Conservation (phyloP, 2,888 invertebrate genomes). For the Priocnemis perturbator region DNA sequence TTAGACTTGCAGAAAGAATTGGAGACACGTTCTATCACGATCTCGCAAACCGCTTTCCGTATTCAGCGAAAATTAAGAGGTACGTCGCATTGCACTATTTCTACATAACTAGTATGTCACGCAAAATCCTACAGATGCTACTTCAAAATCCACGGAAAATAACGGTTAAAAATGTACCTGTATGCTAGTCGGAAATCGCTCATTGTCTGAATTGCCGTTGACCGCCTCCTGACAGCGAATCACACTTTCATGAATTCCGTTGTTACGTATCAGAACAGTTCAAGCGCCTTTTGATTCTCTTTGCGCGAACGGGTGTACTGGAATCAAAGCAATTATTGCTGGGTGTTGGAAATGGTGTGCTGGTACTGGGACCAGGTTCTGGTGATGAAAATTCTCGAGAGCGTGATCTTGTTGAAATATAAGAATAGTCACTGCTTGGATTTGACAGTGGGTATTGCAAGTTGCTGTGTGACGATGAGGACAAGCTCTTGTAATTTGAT, state of each 20-base stretch:
- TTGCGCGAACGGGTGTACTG: neutral
- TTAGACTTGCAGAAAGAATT: constrained; percentile 80
- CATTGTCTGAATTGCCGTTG: constrained; percentile 15
- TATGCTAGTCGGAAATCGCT: constrained; percentile 39
- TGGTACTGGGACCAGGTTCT: constrained; percentile 45
- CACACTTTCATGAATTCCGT: too few species aligned
- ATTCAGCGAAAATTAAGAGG: constrained; percentile 78
- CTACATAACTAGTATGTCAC: constrained; percentile 9
- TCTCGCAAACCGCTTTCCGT: constrained; percentile 77
- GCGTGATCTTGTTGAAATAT: constrained; percentile 20
- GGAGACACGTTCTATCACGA: constrained; percentile 78
- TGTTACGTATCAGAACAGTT: too few species aligned
- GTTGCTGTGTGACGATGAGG: constrained; percentile 13
- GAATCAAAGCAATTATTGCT: neutral
- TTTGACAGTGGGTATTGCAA: neutral
- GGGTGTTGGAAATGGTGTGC: constrained; percentile 42
- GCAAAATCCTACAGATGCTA: too few species aligned
- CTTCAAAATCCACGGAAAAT: too few species aligned
- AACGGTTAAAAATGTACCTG: too few species aligned
- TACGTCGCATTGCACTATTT: constrained; percentile 48
- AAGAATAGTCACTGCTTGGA: neutral
- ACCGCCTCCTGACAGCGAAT: neutral
- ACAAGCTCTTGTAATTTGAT: constrained; percentile 37
- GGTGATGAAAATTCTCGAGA: constrained; percentile 37
- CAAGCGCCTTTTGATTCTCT: neutral